Conservation (phyloP, 2,888 invertebrate species). For the Agrotis ipsilon region DNA sequence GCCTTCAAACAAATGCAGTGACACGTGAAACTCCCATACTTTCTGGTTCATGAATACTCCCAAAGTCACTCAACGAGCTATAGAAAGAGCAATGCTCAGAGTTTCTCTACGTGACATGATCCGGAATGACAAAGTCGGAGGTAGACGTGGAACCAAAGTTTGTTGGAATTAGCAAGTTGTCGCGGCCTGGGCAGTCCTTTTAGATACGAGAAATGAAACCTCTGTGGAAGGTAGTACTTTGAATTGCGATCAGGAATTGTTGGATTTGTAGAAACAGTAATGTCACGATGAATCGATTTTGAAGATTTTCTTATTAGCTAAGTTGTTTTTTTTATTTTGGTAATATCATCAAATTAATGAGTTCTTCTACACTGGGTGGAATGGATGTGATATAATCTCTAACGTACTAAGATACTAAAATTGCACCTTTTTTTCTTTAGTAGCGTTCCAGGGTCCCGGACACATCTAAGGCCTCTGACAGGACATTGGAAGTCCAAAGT, state of each 20-base stretch:
- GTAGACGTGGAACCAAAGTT: constrained; percentile 49
- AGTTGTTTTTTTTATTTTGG: no score
- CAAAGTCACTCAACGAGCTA: constrained; percentile 52
- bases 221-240: constrained; percentile 11
- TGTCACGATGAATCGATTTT: background rate
- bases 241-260: constrained; percentile 16
- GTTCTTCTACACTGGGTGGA: no score
- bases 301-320: background rate
- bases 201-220: constrained; percentile 40
- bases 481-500: no score
- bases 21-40: constrained; percentile 39
- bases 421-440: no score
- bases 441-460: no score
- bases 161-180: constrained; percentile 54
- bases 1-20: constrained; percentile 16
- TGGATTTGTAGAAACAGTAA: background rate
- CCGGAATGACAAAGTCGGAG: constrained; percentile 51
- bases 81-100: constrained; percentile 50
- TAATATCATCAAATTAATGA: no score
- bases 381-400: no score
- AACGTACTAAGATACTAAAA: no score
- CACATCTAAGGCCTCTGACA: no score
- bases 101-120: constrained; percentile 61
- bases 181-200: constrained; percentile 35
- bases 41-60: constrained; percentile 39